Evolutionary conservation across 2,888 invertebrate species (phyloP).

Genomic region (Frankliniella fusca): DNA sequence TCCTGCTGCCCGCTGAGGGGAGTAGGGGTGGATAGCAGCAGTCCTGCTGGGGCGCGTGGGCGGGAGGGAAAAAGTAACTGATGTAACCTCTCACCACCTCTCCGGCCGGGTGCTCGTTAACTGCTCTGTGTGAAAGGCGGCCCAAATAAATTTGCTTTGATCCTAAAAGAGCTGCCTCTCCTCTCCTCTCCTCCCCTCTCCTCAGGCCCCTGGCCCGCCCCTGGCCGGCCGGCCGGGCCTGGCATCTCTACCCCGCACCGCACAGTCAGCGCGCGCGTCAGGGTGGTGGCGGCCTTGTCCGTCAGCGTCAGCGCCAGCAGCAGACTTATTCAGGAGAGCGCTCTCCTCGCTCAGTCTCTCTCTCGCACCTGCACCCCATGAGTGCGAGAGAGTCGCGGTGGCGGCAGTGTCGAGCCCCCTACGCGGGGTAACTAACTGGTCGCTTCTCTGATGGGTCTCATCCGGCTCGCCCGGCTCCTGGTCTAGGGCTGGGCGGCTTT

Average conservation of each 20-base stretch:
- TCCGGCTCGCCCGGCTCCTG: too few relatives aligned
- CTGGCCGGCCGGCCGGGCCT: background rate
- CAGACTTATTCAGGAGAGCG: too few relatives aligned
- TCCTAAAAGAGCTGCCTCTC: background rate
- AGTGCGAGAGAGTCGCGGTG: too few relatives aligned
- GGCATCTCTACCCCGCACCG: background rate
- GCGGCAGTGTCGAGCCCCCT: too few relatives aligned
- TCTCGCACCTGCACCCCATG: background rate
- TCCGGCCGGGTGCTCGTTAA: background rate
- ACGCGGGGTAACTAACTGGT: too few relatives aligned
- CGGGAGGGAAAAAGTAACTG: background rate
- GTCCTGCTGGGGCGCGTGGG: background rate
- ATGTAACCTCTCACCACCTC: slow-evolving; percentile 4
- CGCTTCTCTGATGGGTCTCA: too few relatives aligned
- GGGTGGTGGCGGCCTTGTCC: too few relatives aligned
- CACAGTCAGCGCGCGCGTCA: background rate
- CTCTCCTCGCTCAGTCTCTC: background rate
- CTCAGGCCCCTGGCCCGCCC: background rate
- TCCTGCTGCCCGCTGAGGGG: too few relatives aligned
- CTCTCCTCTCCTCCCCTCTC: slow-evolving; percentile 7
- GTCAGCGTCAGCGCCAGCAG: too few relatives aligned
- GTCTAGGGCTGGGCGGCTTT: too few relatives aligned
- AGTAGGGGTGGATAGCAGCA: background rate
- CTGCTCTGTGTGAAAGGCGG: background rate
- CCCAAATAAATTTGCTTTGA: slow-evolving; percentile 18